Conservation (phyloP, 2,113 vertebrate species). For the Eclectus roratus region DNA sequence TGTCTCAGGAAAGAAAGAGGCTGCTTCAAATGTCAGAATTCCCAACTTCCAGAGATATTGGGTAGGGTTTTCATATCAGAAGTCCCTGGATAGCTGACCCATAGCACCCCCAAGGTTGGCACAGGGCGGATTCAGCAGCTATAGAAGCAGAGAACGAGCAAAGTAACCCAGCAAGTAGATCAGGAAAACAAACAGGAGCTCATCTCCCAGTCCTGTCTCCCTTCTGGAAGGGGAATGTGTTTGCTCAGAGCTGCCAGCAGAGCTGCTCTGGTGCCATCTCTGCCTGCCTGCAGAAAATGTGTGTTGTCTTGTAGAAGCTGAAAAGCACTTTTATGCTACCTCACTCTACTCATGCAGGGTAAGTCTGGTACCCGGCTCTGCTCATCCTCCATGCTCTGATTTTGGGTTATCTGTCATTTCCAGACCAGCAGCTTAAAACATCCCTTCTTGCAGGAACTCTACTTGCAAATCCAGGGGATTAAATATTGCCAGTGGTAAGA, state of each 20-base stretch:
- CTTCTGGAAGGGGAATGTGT: not conserved
- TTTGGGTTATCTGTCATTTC: not conserved
- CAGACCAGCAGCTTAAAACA: not conserved
- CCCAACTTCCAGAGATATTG: not conserved
- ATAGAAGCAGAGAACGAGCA: accelerated
- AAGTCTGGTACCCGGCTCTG: not conserved
- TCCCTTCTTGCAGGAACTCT: not conserved
- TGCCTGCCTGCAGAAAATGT: not conserved
- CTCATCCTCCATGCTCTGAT: not conserved
- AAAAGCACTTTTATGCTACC: not conserved
- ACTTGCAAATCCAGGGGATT: not conserved
- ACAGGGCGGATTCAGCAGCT: not conserved
- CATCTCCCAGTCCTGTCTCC: not conserved
- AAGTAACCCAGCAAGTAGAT: not conserved
- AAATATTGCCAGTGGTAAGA: not conserved
- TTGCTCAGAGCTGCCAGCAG: not conserved
- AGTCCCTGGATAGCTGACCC: not conserved
- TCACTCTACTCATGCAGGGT: not conserved
- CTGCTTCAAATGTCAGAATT: not conserved
- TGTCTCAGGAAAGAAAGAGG: not conserved
- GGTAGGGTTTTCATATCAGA: not conserved
- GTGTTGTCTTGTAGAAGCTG: not conserved
- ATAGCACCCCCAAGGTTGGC: not conserved
- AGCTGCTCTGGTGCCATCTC: not conserved
- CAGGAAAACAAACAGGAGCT: not conserved